phyloP scores from a whole-genome alignment of 2,797 vertebrate genomes.

The Hemibagrus guttatus region DNA sequence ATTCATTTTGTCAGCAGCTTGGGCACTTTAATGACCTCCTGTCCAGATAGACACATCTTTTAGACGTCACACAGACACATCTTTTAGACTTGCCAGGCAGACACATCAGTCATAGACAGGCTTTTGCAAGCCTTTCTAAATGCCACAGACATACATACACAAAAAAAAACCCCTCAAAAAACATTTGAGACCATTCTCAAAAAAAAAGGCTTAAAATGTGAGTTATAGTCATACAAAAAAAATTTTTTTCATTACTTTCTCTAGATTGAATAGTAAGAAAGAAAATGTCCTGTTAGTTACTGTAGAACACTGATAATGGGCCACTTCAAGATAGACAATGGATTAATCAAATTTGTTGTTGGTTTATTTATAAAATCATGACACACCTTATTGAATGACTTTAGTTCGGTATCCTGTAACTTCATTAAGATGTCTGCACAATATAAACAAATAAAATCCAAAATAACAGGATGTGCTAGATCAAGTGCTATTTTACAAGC shows the following conservation, averaged over 20 bases:
- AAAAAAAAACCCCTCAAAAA: too few relatives aligned
- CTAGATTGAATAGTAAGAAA: too few relatives aligned
- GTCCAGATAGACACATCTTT: conserved; percentile 22
- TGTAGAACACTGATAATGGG: too few relatives aligned
- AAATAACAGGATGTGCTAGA: too few relatives aligned
- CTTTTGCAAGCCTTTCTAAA: neutral
- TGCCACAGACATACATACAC: too few relatives aligned
- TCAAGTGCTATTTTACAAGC: neutral
- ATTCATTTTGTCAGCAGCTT: conserved; percentile 20
- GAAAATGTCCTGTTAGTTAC: neutral
- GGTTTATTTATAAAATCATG: too few relatives aligned
- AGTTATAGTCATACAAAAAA: neutral
- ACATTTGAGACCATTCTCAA: neutral
- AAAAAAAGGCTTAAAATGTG: too few relatives aligned
- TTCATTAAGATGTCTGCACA: neutral
- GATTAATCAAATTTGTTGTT: too few relatives aligned
- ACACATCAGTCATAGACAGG: conserved; percentile 7
- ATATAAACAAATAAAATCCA: neutral
- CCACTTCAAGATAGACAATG: too few relatives aligned
- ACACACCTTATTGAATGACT: too few relatives aligned
- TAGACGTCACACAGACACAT: conserved; percentile 17
- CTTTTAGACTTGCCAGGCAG: conserved; percentile 12
- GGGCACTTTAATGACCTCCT: conserved; percentile 24
- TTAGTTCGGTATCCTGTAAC: neutral
- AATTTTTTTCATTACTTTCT: too few relatives aligned